Evolutionary conservation across 1,140 invertebrate species (phyloP).

Genomic region (Lordiphosa clarofinis): DNA sequence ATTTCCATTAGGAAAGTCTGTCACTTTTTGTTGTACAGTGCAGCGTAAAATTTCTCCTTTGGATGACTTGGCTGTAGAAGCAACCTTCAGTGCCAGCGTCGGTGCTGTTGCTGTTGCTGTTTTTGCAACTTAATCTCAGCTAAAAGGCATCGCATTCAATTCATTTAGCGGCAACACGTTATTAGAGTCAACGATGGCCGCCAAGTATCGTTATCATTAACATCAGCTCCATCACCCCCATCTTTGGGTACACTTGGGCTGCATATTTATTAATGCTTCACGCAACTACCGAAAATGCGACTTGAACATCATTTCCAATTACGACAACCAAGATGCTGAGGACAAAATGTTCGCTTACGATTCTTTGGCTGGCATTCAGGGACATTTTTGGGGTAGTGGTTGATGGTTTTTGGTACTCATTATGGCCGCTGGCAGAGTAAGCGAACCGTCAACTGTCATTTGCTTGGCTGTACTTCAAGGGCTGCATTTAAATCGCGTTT

Average conservation of each 20-base stretch:
- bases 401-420: conserved; percentile 21
- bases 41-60: conserved; percentile 7
- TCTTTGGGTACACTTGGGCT: not conserved
- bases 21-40: conserved; percentile 17
- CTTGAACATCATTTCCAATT: conserved; percentile 72
- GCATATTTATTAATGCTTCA: conserved; percentile 38
- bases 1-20: too few relatives aligned
- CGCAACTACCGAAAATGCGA: conserved; percentile 52
- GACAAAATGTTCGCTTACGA: conserved; percentile 34
- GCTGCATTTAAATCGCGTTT: conserved; percentile 51
- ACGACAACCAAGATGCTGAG: conserved; percentile 26
- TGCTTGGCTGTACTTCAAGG: conserved; percentile 35
- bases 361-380: conserved; percentile 43
- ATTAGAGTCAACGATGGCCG: conserved; percentile 24
- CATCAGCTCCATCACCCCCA: conserved; percentile 24
- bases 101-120: conserved; percentile 16
- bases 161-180: conserved; percentile 59
- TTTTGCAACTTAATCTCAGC: conserved; percentile 32
- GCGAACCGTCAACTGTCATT: conserved; percentile 52
- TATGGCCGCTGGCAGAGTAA: conserved; percentile 36
- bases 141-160: conserved; percentile 59
- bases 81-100: not conserved
- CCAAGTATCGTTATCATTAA: conserved; percentile 27
- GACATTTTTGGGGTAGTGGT: conserved; percentile 39
- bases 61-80: too few relatives aligned